Base-by-base conservation (phyloP, 2,888 invertebrate genomes). In the Hirtodrosophila duncani region DNA sequence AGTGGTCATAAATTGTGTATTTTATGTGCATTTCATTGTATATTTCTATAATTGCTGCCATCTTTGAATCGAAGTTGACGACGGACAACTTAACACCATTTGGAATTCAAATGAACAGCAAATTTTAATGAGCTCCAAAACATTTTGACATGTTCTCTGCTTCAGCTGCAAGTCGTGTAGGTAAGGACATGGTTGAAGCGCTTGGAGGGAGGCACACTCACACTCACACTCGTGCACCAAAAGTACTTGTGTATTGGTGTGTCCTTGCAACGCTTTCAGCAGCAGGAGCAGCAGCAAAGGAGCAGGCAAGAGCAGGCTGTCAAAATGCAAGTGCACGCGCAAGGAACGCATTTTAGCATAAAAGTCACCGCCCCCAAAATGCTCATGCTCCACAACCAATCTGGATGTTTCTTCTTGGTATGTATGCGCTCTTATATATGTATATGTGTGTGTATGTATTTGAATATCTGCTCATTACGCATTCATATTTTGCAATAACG, bases 401-500 rank as follows among this genome's bases (percentile, higher is more conserved):
- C 67, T 63, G 61, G 61, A 78, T 64, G 81, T 78, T 74, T 65
- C 78, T 44, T 46, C 26, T 38, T 24, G 17, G 24, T 38, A 49
- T 63, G 70, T 60, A 59, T n/a, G n/a, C n/a, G n/a, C n/a, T n/a
- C n/a, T n/a, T n/a, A n/a, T n/a, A n/a, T n/a, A n/a, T n/a, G n/a
- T n/a, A n/a, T n/a, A n/a, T n/a, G n/a, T n/a, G n/a, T n/a, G n/a
- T n/a, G n/a, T n/a, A n/a, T n/a, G n/a, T 46, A 79, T 77, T 83
- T 79, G 80, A 79, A 81, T 74, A 79, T 79, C 71, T 79, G 68
- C 74, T 83, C 83, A 82, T 83, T 84, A 83, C 83, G 72, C 78
- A 84, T 84, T 83, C 83, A 83, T 80, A 77, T 83, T 82, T 83
- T 66, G 56, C 71, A 81, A 78, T 80, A 77, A 81, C 68, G 64